Evolutionary conservation across 2,113 vertebrate species (phyloP), one percentile per base, ranked within the genome.

Genomic region (Bucco capensis): DNA sequence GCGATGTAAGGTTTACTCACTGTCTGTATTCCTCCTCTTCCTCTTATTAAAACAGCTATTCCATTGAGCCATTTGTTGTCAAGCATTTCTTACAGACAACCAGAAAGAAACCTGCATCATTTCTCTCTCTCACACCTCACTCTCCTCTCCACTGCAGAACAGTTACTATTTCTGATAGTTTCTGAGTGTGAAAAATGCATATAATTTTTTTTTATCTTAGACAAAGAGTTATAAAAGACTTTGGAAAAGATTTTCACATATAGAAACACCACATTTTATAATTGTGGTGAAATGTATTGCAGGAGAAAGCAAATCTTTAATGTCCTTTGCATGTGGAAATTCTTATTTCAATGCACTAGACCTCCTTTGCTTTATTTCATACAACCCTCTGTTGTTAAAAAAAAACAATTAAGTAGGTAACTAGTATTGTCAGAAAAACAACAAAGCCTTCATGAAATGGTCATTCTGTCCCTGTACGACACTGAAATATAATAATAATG

Each of bases 21-120:
- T 76, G 14, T 23, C n/a, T 61, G 2, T 72, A 80, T 25, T 23
- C 11, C 14, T 73, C 5, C 7, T 76, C 18, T 72, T 25, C 72
- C 11, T 74, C 38, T 33, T 54, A 79, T 10, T 62, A 72, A 35
- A 67, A 58, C 2, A 58, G 37, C 12, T 19, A 25, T 61, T 65
- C 83, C 49, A 76, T 72, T 31, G 79, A 46, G 33, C 6, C n/a
- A 50, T 79, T 66, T 79, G 11, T 51, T 56, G 25, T 56, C 49
- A 83, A 15, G 23, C 8, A 33, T 47, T 86, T 80, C 73, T 70
- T 65, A 47, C 1, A 71, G 54, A 77, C 25, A 64, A 6, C 8
- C 42, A 69, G 30, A 87, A 79, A 30, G 21, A 83, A 75, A 8
- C 5, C 6, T 60, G 27, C 3, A 65, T 19, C 0, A 0, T 35